phyloP scores from a whole-genome alignment of 2,113 vertebrate genomes.

The Manacus vitellinus region DNA sequence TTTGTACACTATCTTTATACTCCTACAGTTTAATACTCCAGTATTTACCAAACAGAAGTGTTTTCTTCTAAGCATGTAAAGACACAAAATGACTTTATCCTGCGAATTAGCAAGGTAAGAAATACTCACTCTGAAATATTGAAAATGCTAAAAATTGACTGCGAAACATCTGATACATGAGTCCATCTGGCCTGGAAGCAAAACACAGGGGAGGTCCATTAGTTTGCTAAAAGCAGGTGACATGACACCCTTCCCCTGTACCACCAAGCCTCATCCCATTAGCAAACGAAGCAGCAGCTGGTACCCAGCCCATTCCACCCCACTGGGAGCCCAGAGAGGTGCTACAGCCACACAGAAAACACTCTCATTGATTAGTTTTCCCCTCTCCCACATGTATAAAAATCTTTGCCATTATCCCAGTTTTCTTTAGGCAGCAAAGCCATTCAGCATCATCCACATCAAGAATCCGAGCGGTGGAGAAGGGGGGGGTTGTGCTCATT shows the following conservation, averaged over 20 bases:
- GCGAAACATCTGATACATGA: slow-evolving; percentile 95
- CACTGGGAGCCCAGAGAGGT: neutral
- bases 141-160: slow-evolving; percentile 96
- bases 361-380: neutral
- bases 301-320: neutral
- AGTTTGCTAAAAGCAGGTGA: neutral
- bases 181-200: slow-evolving; percentile 88
- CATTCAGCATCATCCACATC: rapidly evolving
- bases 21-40: neutral
- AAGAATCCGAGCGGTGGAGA: neutral
- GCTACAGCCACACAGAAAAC: neutral
- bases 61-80: neutral
- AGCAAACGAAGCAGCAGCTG: neutral
- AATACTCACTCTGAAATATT: slow-evolving; percentile 95
- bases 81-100: neutral
- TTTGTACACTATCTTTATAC: neutral
- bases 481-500: neutral
- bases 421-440: neutral
- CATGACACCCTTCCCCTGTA: neutral
- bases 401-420: neutral
- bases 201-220: neutral
- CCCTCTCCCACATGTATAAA: neutral
- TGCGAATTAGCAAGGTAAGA: neutral
- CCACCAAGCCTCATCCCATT: neutral
- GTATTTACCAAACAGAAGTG: neutral